Conservation (phyloP, 1,140 invertebrate species). For the Drosophila triauraria region DNA sequence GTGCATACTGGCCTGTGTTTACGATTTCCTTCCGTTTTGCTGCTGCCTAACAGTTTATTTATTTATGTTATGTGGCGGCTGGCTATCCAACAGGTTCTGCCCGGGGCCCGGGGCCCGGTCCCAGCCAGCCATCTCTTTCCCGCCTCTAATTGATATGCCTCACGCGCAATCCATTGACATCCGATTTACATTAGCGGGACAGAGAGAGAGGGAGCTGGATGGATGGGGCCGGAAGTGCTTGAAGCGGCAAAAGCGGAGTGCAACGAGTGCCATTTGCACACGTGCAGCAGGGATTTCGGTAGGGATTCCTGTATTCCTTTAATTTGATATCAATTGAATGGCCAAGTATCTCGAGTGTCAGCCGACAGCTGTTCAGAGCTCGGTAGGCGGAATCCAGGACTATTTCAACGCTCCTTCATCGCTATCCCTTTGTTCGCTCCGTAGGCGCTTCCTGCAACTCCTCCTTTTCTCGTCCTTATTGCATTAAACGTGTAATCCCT, state of each 20-base stretch:
- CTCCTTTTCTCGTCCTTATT: slow-evolving; percentile 60
- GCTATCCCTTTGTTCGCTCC: slow-evolving; percentile 27
- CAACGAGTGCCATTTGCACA: slow-evolving; percentile 54
- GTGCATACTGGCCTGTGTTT: slow-evolving; percentile 65
- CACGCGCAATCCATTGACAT: slow-evolving; percentile 83
- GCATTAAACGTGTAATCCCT: slow-evolving; percentile 77
- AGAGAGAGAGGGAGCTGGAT: background rate
- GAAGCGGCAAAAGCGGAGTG: slow-evolving; percentile 15
- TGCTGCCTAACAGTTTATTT: slow-evolving; percentile 79
- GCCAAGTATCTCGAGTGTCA: slow-evolving; percentile 69
- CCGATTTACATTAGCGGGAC: slow-evolving; percentile 83
- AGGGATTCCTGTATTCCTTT: slow-evolving; percentile 22
- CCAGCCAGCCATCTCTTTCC: slow-evolving; percentile 11
- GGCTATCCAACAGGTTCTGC: slow-evolving; percentile 76
- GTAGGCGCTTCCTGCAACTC: slow-evolving; percentile 81
- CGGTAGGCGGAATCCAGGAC: slow-evolving; percentile 19
- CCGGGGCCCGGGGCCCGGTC: slow-evolving; percentile 4
- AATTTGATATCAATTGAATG: slow-evolving; percentile 73
- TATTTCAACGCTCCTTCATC: background rate
- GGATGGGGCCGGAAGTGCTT: slow-evolving; percentile 60
- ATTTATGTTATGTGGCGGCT: slow-evolving; percentile 67
- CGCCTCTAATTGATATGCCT: slow-evolving; percentile 78
- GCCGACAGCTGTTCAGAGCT: slow-evolving; percentile 56
- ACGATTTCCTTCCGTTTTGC: slow-evolving; percentile 81
- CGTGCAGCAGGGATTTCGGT: slow-evolving; percentile 20